Evolutionary conservation across 2,888 invertebrate genomes (phyloP).

Genomic region (Cantharis flavilabris): DNA sequence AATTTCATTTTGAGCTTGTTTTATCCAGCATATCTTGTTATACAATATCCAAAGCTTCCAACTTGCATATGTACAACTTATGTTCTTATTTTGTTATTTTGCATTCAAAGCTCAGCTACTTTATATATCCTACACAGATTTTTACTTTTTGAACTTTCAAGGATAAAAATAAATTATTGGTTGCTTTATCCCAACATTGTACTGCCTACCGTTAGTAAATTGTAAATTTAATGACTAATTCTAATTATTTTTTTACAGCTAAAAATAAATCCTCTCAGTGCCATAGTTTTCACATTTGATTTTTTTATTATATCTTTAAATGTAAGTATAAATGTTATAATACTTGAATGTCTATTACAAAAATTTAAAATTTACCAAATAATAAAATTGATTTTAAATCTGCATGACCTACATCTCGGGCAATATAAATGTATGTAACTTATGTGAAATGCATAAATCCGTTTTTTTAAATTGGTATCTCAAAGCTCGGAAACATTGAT

Average conservation of each 20-base stretch:
- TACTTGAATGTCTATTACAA: not conserved
- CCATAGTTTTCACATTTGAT: slow-evolving; percentile 76
- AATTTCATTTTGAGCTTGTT: not conserved
- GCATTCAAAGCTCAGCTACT: not conserved
- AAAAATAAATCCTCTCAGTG: slow-evolving; percentile 74
- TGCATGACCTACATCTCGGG: not conserved
- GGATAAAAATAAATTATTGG: not conserved
- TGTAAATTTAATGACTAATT: not conserved
- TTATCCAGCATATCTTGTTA: not conserved
- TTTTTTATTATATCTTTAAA: slow-evolving; percentile 78
- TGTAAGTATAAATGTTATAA: slow-evolving; percentile 63
- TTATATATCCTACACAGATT: not conserved
- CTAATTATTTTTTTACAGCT: slow-evolving; percentile 58
- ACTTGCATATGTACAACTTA: not conserved
- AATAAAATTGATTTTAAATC: not conserved
- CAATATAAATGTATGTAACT: not conserved
- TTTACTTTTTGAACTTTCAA: not conserved
- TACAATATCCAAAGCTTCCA: not conserved
- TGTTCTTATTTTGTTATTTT: not conserved
- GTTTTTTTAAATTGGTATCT: not conserved
- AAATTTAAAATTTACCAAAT: not conserved
- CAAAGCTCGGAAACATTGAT: not conserved
- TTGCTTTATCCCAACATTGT: not conserved
- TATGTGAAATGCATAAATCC: not conserved
- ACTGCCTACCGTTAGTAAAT: not conserved